These are phyloP conservation scores for Sebastes fasciatus DNA, from an alignment of 2,113 vertebrate species.

Conservation along the genomic window DNA sequence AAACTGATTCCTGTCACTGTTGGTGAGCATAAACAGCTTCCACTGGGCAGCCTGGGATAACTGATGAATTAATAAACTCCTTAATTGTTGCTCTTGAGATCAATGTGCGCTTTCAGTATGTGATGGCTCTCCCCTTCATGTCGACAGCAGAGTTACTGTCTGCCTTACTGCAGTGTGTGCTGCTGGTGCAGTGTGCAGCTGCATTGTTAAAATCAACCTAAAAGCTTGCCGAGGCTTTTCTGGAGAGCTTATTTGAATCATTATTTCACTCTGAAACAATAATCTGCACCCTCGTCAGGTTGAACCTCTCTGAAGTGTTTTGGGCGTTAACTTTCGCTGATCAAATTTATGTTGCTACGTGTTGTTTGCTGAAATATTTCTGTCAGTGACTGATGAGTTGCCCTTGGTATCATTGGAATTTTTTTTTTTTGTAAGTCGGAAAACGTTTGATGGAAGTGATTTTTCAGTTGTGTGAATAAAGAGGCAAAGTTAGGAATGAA, in stretches of 20 bases:
- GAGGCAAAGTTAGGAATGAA: neutral
- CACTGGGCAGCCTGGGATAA: conserved; percentile 32
- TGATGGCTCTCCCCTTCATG: conserved; percentile 18
- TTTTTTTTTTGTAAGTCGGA: conserved; percentile 1
- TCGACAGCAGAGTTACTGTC: conserved; percentile 16
- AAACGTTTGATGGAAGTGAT: neutral
- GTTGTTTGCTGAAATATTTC: conserved; percentile 5
- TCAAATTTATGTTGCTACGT: neutral
- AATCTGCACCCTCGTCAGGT: conserved; percentile 14
- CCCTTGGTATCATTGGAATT: neutral
- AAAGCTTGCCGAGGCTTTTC: conserved; percentile 3
- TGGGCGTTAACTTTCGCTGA: neutral
- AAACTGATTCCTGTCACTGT: conserved; percentile 45
- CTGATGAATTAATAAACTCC: conserved; percentile 62
- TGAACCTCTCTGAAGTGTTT: neutral
- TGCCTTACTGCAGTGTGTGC: conserved; percentile 25
- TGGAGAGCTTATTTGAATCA: neutral
- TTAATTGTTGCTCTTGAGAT: conserved; percentile 44
- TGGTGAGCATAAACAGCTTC: conserved; percentile 33
- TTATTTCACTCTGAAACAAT: conserved; percentile 12
- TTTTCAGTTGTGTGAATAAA: neutral
- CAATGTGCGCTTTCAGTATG: neutral
- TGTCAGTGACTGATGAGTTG: conserved; percentile 38
- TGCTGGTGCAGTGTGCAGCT: conserved; percentile 41
- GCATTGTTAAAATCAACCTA: conserved; percentile 28